A percentile compares a stretch with the other conserved stretches of the same genome.
Conservation (phyloP, 2,888 invertebrate species). For the Hyles lineata region DNA sequence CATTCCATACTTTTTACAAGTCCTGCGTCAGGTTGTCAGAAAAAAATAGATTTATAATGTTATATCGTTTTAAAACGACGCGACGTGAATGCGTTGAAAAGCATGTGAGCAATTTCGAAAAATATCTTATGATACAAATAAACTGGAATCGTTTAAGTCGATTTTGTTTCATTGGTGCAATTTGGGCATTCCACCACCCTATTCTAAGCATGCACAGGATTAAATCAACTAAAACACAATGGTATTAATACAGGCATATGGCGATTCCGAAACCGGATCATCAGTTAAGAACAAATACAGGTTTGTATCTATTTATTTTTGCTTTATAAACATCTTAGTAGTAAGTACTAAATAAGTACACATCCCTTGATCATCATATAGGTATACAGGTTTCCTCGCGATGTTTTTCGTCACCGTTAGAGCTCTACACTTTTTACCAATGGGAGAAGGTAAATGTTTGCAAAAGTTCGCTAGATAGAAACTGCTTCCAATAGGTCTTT, state of each 20-base stretch:
- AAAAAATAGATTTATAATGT: no score
- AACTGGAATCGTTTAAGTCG: neutral
- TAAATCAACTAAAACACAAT: neutral
- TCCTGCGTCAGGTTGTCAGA: no score
- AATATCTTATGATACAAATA: neutral
- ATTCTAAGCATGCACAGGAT: neutral
- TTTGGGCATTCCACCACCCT: neutral
- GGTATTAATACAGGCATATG: neutral
- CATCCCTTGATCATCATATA: neutral
- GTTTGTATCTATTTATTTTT: neutral
- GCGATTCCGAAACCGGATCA: neutral
- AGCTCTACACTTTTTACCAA: no score
- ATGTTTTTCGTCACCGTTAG: no score
- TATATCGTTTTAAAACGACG: no score
- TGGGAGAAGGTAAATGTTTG: no score
- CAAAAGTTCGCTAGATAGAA: no score
- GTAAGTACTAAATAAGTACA: neutral
- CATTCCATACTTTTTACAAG: neutral
- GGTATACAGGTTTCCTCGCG: no score
- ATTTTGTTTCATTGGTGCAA: neutral
- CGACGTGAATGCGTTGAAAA: neutral
- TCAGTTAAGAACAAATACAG: conserved; percentile 3
- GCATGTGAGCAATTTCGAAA: neutral
- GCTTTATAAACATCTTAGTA: no score
- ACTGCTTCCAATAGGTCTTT: no score